A percentile compares a stretch with the other conserved stretches of the same genome.
Conservation (phyloP, 2,797 vertebrate genomes). For the Choloepus didactylus region DNA sequence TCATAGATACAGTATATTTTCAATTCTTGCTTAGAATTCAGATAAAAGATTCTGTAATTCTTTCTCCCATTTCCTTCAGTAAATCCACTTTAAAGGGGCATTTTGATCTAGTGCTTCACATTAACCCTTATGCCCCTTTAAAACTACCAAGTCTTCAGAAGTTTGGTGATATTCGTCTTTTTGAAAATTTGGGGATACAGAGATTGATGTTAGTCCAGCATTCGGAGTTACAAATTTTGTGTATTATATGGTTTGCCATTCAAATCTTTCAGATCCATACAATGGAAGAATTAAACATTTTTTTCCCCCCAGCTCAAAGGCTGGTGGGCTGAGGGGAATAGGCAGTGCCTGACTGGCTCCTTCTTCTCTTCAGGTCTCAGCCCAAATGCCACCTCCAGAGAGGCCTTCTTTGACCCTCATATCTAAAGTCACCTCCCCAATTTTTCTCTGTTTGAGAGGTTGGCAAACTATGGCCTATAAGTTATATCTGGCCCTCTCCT, state of each 20-base stretch:
- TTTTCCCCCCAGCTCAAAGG: neutral
- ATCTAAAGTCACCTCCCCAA: neutral
- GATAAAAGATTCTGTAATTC: constrained; percentile 32
- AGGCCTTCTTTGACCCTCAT: neutral
- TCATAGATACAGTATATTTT: constrained; percentile 29
- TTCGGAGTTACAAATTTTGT: neutral
- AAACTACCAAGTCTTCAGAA: neutral
- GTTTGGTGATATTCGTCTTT: neutral
- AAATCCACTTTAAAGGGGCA: neutral
- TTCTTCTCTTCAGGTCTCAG: constrained; percentile 10
- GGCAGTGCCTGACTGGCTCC: neutral
- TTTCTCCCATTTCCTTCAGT: constrained; percentile 5
- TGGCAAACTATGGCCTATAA: neutral
- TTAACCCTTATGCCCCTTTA: neutral
- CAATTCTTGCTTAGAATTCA: constrained; percentile 10
- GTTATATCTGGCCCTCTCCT: neutral
- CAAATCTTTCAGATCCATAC: neutral
- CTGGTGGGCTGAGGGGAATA: neutral
- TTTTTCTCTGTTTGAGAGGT: neutral
- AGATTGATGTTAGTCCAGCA: neutral
- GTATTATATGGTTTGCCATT: constrained; percentile 4
- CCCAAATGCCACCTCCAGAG: neutral
- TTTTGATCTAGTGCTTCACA: neutral
- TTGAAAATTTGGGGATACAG: neutral
- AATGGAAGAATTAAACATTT: neutral